Conservation (phyloP, 1,140 invertebrate genomes). For the Drosophila virilis region DNA sequence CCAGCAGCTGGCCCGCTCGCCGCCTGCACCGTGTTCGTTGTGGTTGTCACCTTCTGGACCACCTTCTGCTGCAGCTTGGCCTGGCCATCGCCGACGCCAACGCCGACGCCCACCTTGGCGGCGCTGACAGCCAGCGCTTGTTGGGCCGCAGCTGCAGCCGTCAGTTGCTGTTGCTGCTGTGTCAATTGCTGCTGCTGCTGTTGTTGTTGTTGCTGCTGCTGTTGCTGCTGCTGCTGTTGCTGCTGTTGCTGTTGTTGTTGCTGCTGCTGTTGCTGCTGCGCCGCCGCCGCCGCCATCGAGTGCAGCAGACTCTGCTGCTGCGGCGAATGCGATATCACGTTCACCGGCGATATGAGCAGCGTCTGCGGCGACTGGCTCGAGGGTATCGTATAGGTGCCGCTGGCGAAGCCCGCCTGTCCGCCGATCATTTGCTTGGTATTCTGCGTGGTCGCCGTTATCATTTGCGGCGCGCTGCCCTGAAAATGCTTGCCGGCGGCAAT, state of each 20-base stretch:
- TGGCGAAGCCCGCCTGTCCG: conserved; percentile 85
- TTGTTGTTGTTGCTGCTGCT: conserved; percentile 55
- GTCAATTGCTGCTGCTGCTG: conserved; percentile 55
- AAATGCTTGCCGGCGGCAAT: conserved; percentile 92
- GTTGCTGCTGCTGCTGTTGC: conserved; percentile 60
- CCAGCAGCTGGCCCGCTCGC: conserved; percentile 43
- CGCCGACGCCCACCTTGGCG: conserved; percentile 47
- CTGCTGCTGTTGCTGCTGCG: conserved; percentile 84
- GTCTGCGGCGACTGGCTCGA: conserved; percentile 91
- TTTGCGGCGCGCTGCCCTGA: conserved; percentile 91
- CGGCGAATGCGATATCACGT: conserved; percentile 90
- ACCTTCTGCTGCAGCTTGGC: conserved; percentile 86
- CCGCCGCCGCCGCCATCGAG: conserved; percentile 70
- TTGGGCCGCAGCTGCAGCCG: conserved; percentile 43
- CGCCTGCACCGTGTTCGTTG: conserved; percentile 79
- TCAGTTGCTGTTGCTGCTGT: conserved; percentile 55
- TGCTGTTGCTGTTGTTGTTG: conserved; percentile 57
- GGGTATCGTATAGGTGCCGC: conserved; percentile 88
- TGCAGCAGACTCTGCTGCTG: conserved; percentile 80
- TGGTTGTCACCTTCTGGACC: conserved; percentile 85
- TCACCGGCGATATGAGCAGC: conserved; percentile 91
- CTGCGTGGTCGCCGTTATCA: conserved; percentile 90
- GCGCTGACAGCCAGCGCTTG: conserved; percentile 42
- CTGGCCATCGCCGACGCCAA: conserved; percentile 50
- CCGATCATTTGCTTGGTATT: conserved; percentile 87